Percentiles rank a stretch among this genome's conserved stretches.
Conservation (phyloP, 2,888 invertebrate genomes). For the Lordiphosa fenestrarum region DNA sequence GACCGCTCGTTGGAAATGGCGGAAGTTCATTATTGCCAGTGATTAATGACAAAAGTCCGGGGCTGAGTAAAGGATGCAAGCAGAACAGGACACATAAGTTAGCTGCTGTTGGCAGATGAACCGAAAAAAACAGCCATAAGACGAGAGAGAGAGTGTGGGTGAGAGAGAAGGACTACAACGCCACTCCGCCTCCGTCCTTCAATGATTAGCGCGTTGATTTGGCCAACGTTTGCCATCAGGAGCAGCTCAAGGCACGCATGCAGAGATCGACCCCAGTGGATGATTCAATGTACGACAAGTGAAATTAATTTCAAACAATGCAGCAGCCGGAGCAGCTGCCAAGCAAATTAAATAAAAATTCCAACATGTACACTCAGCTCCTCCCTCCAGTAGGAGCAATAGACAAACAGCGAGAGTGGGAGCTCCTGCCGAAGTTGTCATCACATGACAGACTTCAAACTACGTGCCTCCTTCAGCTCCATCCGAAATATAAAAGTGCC, state of each 20-base stretch:
- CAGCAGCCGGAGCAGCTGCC: constrained; percentile 38
- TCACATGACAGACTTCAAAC: constrained; percentile 44
- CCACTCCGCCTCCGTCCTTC: constrained; percentile 46
- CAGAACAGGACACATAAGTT: constrained; percentile 57
- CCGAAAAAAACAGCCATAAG: constrained; percentile 10
- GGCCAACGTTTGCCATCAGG: constrained; percentile 53
- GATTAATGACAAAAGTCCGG: constrained; percentile 69
- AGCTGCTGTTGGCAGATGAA: constrained; percentile 53
- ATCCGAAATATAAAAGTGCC: constrained; percentile 23
- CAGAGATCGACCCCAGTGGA: constrained; percentile 24
- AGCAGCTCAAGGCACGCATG: constrained; percentile 51
- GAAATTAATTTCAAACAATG: constrained; percentile 76
- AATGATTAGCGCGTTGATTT: constrained; percentile 72
- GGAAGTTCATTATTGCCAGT: constrained; percentile 79
- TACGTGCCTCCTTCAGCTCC: constrained; percentile 28
- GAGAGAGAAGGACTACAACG: constrained; percentile 23
- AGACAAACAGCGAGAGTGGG: constrained; percentile 14
- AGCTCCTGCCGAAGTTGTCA: constrained; percentile 38
- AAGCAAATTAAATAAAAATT: constrained; percentile 71
- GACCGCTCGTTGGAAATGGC: constrained; percentile 62
- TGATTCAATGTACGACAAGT: constrained; percentile 63
- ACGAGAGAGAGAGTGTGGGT: not conserved
- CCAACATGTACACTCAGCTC: constrained; percentile 52
- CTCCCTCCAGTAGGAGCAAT: constrained; percentile 2
- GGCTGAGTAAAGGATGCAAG: not conserved